Evolutionary conservation across 2,888 invertebrate species (phyloP).

Genomic region (Operophtera brumata): DNA sequence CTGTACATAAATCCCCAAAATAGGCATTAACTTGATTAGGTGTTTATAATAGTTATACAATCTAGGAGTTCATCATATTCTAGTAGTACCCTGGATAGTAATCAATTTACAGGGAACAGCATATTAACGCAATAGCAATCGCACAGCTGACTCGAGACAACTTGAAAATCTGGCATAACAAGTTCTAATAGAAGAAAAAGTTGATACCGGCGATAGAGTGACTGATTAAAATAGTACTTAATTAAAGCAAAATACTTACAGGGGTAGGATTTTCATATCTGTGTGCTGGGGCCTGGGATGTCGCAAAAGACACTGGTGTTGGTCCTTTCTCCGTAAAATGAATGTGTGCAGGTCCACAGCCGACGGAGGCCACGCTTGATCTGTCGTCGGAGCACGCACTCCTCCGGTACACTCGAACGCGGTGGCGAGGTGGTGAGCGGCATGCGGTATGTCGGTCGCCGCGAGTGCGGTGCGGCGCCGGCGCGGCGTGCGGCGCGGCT

Average conservation of each 20-base stretch:
- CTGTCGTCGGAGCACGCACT: constrained; percentile 55
- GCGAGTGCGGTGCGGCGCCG: constrained; percentile 42
- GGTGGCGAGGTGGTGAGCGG: constrained; percentile 32
- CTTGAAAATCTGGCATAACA: constrained; percentile 9
- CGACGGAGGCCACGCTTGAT: constrained; percentile 70
- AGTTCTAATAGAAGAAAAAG: constrained; percentile 12
- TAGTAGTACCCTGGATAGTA: too few relatives aligned
- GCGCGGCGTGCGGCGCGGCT: constrained; percentile 30
- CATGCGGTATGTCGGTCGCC: constrained; percentile 12
- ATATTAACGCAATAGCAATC: constrained; percentile 64
- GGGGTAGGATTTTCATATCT: constrained; percentile 64
- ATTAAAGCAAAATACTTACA: constrained; percentile 54
- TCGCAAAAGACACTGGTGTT: constrained; percentile 53
- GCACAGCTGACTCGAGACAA: constrained; percentile 52
- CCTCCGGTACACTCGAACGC: constrained; percentile 50
- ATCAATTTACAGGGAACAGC: background rate
- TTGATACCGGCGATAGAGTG: constrained; percentile 8
- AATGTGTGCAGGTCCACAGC: constrained; percentile 65
- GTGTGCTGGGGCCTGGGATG: constrained; percentile 43
- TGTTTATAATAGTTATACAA: too few relatives aligned
- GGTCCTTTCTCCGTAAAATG: constrained; percentile 64
- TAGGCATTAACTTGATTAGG: background rate
- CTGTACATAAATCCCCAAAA: background rate
- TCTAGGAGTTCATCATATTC: too few relatives aligned
- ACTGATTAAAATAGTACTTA: constrained; percentile 1